Conservation (phyloP, 2,113 vertebrate species). For the Strix aluco region DNA sequence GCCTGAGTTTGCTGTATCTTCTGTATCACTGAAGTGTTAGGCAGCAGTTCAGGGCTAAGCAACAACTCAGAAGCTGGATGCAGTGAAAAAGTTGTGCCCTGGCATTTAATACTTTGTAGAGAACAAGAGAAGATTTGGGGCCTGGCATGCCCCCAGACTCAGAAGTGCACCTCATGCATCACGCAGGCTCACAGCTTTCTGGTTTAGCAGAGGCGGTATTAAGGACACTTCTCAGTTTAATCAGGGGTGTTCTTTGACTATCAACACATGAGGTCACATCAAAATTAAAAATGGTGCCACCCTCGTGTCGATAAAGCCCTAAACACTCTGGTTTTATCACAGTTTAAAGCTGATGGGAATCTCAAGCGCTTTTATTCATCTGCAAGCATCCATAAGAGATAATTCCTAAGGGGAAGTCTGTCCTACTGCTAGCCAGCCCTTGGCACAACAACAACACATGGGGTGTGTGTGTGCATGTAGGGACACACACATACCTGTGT, state of each 20-base stretch:
- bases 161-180: background rate
- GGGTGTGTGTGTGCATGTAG: rapidly evolving
- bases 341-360: background rate
- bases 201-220: background rate
- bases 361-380: background rate
- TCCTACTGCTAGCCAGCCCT: background rate
- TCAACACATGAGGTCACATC: background rate
- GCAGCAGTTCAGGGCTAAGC: background rate
- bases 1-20: background rate
- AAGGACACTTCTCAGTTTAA: background rate
- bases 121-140: background rate
- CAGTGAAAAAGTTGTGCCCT: background rate
- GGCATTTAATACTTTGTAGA: background rate
- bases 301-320: background rate
- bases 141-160: background rate
- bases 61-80: background rate
- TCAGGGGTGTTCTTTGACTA: background rate
- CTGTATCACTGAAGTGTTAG: background rate
- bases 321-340: background rate
- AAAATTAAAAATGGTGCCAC: background rate
- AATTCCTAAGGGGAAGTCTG: background rate
- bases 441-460: too few species aligned
- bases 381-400: background rate
- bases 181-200: background rate
- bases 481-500: background rate